phyloP scores from a whole-genome alignment of 30 jellyfish, hydroid and myxozoan species.

The Sanderia malayensis region DNA sequence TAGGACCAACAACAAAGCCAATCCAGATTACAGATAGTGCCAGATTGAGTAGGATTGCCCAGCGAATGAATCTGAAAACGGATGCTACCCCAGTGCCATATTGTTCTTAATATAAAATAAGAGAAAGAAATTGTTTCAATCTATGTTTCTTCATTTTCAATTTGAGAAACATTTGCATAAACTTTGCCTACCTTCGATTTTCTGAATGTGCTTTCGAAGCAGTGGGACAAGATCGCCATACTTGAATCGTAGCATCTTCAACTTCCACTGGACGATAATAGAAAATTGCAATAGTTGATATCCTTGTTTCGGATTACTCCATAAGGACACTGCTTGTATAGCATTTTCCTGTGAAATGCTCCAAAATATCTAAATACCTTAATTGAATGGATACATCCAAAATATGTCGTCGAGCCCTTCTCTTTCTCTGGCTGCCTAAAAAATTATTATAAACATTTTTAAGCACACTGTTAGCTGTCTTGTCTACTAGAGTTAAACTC shows the following conservation, averaged over 20 bases:
- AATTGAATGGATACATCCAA: neutral
- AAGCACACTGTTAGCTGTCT: neutral
- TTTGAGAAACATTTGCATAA: neutral
- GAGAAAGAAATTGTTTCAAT: too few relatives aligned
- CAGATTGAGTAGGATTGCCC: constrained; percentile 38
- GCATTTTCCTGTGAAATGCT: too few relatives aligned
- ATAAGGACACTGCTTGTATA: too few relatives aligned
- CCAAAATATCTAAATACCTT: neutral
- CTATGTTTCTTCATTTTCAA: neutral
- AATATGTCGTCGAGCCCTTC: neutral
- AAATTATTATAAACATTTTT: neutral
- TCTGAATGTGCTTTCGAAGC: constrained; percentile 33
- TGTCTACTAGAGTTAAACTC: too few relatives aligned
- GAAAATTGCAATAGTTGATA: neutral
- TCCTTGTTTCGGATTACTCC: too few relatives aligned
- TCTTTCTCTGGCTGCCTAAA: neutral
- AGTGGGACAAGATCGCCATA: constrained; percentile 57
- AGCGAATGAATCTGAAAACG: constrained; percentile 41
- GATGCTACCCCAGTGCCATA: constrained; percentile 66
- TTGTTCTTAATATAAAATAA: constrained; percentile 9
- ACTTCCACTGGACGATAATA: constrained; percentile 11
- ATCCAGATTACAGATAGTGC: constrained; percentile 40
- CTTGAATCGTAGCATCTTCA: constrained; percentile 28
- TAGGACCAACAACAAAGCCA: constrained; percentile 43
- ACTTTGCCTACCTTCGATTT: constrained; percentile 36